Evolutionary conservation across 2,888 invertebrate species (phyloP).

Genomic region (Agriotes lineatus): DNA sequence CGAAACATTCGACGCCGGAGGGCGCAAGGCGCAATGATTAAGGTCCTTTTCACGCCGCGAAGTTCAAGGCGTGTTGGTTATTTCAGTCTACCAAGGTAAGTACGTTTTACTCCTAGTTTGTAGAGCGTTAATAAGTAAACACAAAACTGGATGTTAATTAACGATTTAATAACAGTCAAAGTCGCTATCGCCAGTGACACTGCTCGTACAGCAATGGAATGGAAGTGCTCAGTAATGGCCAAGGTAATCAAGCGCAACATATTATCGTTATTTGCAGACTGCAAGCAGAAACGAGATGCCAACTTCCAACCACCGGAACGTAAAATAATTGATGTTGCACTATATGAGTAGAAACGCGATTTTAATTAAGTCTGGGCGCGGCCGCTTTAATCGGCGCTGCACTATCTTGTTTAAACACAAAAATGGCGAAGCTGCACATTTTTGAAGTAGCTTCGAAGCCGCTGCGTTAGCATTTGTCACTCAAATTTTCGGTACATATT

Average conservation of each 20-base stretch:
- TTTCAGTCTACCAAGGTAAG: constrained; percentile 2
- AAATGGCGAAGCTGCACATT: too few relatives aligned
- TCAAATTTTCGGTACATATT: too few relatives aligned
- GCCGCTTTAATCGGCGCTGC: not conserved
- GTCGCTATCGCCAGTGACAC: constrained; percentile 1
- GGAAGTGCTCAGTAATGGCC: not conserved
- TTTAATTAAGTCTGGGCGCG: not conserved
- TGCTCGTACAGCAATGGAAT: not conserved
- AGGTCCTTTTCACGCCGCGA: not conserved
- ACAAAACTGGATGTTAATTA: constrained; percentile 22
- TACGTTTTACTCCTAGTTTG: not conserved
- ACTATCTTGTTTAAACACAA: not conserved
- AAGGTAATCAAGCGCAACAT: constrained; percentile 9
- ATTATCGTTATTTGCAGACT: constrained; percentile 3
- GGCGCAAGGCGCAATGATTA: not conserved
- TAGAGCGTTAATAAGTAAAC: constrained; percentile 11
- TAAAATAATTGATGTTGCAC: not conserved
- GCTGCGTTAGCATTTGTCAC: too few relatives aligned
- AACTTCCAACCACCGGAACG: not conserved
- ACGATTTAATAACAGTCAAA: constrained; percentile 10
- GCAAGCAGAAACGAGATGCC: not conserved
- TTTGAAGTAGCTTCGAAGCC: too few relatives aligned
- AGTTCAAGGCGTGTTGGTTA: constrained; percentile 6
- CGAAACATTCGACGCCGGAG: not conserved
- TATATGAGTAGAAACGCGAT: not conserved